Evolutionary conservation across 2,888 invertebrate species (phyloP).

Genomic region (Metopia argyrocephala): DNA sequence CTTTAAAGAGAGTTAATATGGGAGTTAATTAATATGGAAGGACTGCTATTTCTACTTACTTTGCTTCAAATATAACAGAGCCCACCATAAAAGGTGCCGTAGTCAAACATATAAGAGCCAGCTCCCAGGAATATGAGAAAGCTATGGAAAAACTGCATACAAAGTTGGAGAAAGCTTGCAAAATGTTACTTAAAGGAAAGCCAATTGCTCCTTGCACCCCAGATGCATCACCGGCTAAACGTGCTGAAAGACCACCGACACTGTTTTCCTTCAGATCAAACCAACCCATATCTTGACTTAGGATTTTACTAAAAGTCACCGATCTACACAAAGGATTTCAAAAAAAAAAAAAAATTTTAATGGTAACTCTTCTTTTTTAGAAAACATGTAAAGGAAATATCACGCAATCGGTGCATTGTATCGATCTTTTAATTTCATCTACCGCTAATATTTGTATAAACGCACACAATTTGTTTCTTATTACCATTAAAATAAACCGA

Average conservation of each 20-base stretch:
- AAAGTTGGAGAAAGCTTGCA: slow-evolving; percentile 84
- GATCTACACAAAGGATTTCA: slow-evolving; percentile 73
- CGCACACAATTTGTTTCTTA: too few species aligned
- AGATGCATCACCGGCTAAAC: slow-evolving; percentile 86
- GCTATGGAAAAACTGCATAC: slow-evolving; percentile 82
- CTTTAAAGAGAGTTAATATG: slow-evolving; percentile 65
- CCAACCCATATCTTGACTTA: slow-evolving; percentile 84
- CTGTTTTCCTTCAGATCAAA: slow-evolving; percentile 85
- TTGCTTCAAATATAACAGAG: slow-evolving; percentile 84
- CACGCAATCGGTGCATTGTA: too few species aligned
- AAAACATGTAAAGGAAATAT: too few species aligned
- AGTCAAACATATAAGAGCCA: slow-evolving; percentile 84
- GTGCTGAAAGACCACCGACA: slow-evolving; percentile 84
- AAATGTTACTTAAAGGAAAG: slow-evolving; percentile 83
- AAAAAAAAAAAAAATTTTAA: neutral
- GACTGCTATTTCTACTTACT: slow-evolving; percentile 69
- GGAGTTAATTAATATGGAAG: neutral
- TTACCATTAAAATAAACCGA: too few species aligned
- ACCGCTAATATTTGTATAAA: too few species aligned
- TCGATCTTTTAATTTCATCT: too few species aligned
- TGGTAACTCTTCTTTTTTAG: neutral
- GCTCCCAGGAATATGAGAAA: slow-evolving; percentile 84
- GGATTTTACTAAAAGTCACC: slow-evolving; percentile 82
- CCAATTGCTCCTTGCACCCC: slow-evolving; percentile 88
- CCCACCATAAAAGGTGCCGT: slow-evolving; percentile 85